phyloP scores from a whole-genome alignment of 2,797 vertebrate species.

The Amphiprion clarkii region DNA sequence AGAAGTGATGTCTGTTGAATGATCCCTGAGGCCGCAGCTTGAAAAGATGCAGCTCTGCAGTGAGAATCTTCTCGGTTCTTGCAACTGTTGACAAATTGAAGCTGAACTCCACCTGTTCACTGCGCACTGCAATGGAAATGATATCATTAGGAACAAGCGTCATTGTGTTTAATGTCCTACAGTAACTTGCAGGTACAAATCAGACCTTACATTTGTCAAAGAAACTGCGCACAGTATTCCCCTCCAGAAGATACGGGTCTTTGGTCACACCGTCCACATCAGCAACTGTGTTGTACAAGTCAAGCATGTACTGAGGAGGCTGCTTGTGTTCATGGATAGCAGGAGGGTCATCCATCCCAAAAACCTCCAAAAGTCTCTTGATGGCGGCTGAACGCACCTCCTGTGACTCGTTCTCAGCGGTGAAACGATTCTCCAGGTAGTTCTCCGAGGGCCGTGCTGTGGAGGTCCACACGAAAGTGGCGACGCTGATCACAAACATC shows the following conservation, averaged over 20 bases:
- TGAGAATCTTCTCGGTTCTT: slow-evolving; percentile 89
- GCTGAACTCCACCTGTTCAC: slow-evolving; percentile 88
- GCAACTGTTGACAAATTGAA: slow-evolving; percentile 90
- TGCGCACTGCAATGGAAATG: slow-evolving; percentile 77
- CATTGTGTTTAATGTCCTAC: fast-evolving
- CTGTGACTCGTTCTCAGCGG: slow-evolving; percentile 44
- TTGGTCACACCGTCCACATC: slow-evolving; percentile 92
- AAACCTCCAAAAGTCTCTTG: slow-evolving; percentile 91
- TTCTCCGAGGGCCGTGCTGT: slow-evolving; percentile 67
- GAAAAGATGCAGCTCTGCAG: slow-evolving; percentile 93
- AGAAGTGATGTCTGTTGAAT: slow-evolving; percentile 86
- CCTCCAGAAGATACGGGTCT: slow-evolving; percentile 88
- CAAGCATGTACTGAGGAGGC: slow-evolving; percentile 94
- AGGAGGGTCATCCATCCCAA: slow-evolving; percentile 92
- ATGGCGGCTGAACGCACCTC: slow-evolving; percentile 87
- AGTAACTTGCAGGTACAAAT: background rate
- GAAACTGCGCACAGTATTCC: slow-evolving; percentile 94
- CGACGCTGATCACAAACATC: slow-evolving; percentile 61
- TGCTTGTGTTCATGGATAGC: slow-evolving; percentile 82
- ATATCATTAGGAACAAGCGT: slow-evolving; percentile 6
- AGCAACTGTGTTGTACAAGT: slow-evolving; percentile 92
- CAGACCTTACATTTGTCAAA: slow-evolving; percentile 90
- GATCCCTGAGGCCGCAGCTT: slow-evolving; percentile 84
- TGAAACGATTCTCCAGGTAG: slow-evolving; percentile 65
- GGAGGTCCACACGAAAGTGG: slow-evolving; percentile 44